Base-by-base conservation (phyloP, 2,797 vertebrate genomes). In the Spondyliosoma cantharus region DNA sequence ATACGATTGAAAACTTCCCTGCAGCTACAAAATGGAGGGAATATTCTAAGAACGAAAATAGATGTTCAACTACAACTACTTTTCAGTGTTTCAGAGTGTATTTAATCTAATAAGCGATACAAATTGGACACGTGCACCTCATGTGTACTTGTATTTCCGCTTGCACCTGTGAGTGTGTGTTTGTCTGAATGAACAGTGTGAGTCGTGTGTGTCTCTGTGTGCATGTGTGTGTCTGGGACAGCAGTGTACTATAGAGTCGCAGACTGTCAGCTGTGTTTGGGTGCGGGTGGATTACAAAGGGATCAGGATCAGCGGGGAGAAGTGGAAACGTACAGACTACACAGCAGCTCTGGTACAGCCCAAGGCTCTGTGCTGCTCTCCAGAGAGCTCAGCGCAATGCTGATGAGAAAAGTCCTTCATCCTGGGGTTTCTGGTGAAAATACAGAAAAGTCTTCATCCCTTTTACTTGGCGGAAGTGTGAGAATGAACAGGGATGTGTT, bases 271-370 rank as follows among this genome's bases (percentile, higher is more conserved):
- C 71, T 77, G 53, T 87, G 82, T 89, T 81, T 75, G 54, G 83
- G 82, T 81, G 83, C 42, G 17, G 72, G 66, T 90, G 78, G 79
- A 86, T 92, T 84, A 87, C 82, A 90, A 87, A 86, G 43, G 70
- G 64, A 76, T 87, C 66, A 73, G 79, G 60, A 89, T 75, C 73
- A 85, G 71, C 75, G 69, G 70, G 76, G 81, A 92, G 76, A 74
- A 46, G 72, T 81, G 53, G 62, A 77, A 86, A 70, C 74, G 78
- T 75, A 84, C 78, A 85, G 68, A 88, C 79, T 63, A 82, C 67
- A 84, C 77, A 69, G 71, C 48, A 82, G 73, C 73, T 84, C 63
- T 81, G 70, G 64, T 74, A 61, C 81, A 83, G 83, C 86, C 74
- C 52, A 81, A 32, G 76, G 83, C 70, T 87, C 76, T 72, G 29